Evolutionary conservation across 2,113 vertebrate species (phyloP).

Genomic region (Protomyctophum bolini): DNA sequence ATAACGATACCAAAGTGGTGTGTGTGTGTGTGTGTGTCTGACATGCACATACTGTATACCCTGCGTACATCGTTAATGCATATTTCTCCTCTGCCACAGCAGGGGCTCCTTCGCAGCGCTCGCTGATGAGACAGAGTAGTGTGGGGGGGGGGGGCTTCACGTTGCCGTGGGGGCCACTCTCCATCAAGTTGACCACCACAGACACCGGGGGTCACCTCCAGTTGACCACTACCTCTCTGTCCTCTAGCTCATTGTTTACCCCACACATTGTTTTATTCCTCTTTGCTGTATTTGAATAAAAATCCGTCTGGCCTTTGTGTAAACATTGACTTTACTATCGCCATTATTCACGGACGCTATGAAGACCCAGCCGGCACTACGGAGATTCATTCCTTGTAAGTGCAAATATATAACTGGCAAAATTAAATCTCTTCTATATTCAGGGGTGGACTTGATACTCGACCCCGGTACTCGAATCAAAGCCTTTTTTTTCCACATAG

Average conservation of each 20-base stretch:
- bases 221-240: slow-evolving; percentile 16
- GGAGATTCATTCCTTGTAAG: too few species aligned
- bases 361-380: too few species aligned
- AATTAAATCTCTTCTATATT: too few species aligned
- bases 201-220: slow-evolving; percentile 58
- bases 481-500: too few species aligned
- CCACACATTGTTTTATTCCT: too few species aligned
- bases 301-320: neutral
- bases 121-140: slow-evolving; percentile 17
- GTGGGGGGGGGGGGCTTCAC: slow-evolving; percentile 16
- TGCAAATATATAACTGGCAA: too few species aligned
- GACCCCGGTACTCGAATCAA: too few species aligned
- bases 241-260: neutral
- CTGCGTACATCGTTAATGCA: slow-evolving; percentile 44
- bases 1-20: slow-evolving; percentile 17
- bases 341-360: too few species aligned
- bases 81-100: slow-evolving; percentile 61
- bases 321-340: neutral
- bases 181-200: slow-evolving; percentile 36
- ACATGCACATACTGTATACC: neutral
- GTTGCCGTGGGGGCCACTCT: slow-evolving; percentile 50
- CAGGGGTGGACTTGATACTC: too few species aligned
- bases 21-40: neutral
- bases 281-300: neutral
- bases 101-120: slow-evolving; percentile 48